phyloP scores from a whole-genome alignment of 2,113 vertebrate species.

The Egretta garzetta region DNA sequence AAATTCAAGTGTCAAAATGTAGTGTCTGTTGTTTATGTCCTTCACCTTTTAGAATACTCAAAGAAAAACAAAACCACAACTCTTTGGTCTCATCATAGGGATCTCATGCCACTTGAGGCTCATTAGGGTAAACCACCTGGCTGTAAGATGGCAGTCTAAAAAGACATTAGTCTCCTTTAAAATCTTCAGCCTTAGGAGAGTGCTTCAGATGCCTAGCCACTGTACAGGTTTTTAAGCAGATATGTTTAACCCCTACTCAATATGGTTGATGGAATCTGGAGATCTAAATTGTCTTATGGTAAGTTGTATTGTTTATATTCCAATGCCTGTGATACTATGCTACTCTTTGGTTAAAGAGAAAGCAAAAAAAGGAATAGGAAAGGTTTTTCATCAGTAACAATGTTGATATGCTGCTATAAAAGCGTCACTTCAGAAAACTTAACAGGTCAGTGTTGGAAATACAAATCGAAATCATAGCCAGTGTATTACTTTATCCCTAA shows the following conservation, averaged over 20 bases:
- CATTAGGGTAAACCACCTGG: neutral
- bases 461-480: neutral
- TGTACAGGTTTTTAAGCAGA: neutral
- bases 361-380: neutral
- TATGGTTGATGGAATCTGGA: neutral
- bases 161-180: neutral
- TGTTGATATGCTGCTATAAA: neutral
- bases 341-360: neutral
- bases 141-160: neutral
- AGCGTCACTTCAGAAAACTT: neutral
- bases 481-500: neutral
- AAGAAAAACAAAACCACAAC: neutral
- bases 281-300: accelerated
- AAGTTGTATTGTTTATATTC: neutral
- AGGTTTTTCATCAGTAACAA: neutral
- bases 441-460: neutral
- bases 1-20: neutral
- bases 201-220: neutral
- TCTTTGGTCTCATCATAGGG: neutral
- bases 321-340: neutral
- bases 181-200: neutral
- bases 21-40: neutral
- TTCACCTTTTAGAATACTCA: neutral
- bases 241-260: neutral
- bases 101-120: neutral